Evolutionary conservation across 2,113 vertebrate genomes (phyloP).

Genomic region (Arizona elegans): DNA sequence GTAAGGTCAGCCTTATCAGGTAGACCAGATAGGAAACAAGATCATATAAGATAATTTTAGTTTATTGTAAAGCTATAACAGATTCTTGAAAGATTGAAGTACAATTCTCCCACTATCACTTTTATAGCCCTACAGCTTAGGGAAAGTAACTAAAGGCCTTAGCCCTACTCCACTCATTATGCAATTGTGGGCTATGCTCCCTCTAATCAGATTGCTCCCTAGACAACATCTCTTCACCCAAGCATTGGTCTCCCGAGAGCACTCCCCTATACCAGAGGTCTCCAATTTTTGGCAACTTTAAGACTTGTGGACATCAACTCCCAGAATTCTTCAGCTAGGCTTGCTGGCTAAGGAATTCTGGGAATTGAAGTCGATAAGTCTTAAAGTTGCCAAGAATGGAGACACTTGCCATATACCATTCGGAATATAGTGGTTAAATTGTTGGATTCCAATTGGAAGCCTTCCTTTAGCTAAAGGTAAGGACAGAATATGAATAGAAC

Average conservation of each 20-base stretch:
- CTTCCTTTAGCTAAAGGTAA: not conserved
- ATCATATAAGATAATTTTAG: not conserved
- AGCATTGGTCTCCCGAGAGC: not conserved
- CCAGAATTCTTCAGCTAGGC: too few species aligned
- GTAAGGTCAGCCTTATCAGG: not conserved
- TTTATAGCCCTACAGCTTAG: not conserved
- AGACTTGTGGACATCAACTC: too few species aligned
- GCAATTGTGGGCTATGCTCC: not conserved
- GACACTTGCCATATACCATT: not conserved
- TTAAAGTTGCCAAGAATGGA: not conserved
- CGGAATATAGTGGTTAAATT: not conserved
- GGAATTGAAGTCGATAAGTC: not conserved
- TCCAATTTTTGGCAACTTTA: not conserved
- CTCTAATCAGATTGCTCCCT: not conserved
- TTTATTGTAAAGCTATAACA: not conserved
- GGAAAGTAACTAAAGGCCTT: not conserved
- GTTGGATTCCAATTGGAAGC: not conserved
- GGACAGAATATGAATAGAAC: not conserved
- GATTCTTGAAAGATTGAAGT: not conserved
- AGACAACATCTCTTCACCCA: not conserved
- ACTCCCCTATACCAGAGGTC: not conserved
- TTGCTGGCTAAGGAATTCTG: not conserved
- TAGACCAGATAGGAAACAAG: not conserved
- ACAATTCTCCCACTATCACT: not conserved
- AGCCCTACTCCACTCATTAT: not conserved